phyloP scores from a whole-genome alignment of 2,113 vertebrate species.

The Harpagus bidentatus region DNA sequence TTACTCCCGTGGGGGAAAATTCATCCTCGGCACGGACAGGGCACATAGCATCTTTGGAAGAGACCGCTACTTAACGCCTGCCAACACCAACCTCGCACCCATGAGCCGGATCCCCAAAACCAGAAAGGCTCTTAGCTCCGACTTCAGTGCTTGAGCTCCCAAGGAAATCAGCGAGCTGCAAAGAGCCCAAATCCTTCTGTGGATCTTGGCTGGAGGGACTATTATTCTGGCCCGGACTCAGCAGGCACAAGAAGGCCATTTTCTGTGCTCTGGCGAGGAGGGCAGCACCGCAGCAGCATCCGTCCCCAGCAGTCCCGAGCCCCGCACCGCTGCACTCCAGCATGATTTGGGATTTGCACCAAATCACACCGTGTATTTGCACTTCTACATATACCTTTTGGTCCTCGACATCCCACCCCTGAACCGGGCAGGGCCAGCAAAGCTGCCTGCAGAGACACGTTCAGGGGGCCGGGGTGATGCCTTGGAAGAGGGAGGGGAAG shows the following conservation, averaged over 20 bases:
- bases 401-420: background rate
- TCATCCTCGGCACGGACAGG: background rate
- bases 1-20: background rate
- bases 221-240: background rate
- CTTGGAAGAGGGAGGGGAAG: background rate
- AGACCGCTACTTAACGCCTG: background rate
- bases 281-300: background rate
- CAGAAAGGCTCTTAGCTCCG: background rate
- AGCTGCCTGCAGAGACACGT: background rate
- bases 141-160: background rate
- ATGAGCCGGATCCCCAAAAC: background rate
- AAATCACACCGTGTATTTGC: background rate
- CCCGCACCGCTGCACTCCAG: no score
- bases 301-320: accelerated
- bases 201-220: background rate
- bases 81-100: background rate
- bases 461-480: background rate
- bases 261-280: background rate
- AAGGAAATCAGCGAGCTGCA: background rate
- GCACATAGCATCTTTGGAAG: background rate
- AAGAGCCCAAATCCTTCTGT: background rate
- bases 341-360: background rate
- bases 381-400: background rate
- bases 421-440: background rate
- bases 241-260: background rate